Conservation (phyloP, 2,888 invertebrate genomes). For the Sialis fuliginosa region DNA sequence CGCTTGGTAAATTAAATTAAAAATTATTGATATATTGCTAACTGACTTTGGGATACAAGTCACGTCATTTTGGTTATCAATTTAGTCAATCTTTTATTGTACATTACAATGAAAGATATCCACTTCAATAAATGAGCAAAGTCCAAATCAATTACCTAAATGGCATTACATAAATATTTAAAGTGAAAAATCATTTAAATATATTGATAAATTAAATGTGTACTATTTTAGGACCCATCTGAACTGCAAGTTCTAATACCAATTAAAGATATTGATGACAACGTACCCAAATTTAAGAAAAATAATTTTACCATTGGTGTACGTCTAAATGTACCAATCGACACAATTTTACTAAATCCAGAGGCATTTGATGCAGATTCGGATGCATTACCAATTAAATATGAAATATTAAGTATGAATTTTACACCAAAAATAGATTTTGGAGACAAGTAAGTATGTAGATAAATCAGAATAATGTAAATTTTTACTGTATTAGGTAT, state of each 20-base stretch:
- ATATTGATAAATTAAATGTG: neutral
- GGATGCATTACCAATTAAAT: constrained; percentile 43
- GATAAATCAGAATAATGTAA: no score
- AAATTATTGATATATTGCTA: no score
- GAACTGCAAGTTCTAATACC: constrained; percentile 46
- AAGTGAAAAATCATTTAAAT: neutral
- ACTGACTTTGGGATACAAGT: no score
- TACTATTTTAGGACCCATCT: constrained; percentile 36
- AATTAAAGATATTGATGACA: constrained; percentile 56
- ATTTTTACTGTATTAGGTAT: no score
- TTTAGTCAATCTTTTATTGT: no score
- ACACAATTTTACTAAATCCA: constrained; percentile 47
- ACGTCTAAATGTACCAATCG: constrained; percentile 53
- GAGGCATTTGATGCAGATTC: constrained; percentile 51
- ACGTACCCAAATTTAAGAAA: constrained; percentile 46
- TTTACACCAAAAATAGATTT: constrained; percentile 27
- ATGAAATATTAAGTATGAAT: constrained; percentile 38
- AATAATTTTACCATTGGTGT: constrained; percentile 52
- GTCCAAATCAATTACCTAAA: no score
- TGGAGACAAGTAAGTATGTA: constrained; percentile 6
- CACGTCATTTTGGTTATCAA: no score
- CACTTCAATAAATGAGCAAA: no score
- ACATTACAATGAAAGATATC: no score
- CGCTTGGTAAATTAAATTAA: constrained; percentile 27
- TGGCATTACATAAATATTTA: neutral